phyloP scores from a whole-genome alignment of 2,888 invertebrate species.

The Aphidoletes aphidimyza region DNA sequence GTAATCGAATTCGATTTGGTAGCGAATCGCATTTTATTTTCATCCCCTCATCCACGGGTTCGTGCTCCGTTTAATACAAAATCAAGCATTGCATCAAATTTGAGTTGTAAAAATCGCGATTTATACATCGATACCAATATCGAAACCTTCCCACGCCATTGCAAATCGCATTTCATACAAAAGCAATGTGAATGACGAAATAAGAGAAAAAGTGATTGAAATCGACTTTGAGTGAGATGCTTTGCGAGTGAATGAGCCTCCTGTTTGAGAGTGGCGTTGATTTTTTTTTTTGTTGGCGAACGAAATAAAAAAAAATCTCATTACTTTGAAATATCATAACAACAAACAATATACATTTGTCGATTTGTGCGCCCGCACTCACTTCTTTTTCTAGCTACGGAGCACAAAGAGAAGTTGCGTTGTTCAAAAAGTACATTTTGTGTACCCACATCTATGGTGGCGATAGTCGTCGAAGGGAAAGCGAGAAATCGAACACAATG shows the following conservation, averaged over 20 bases:
- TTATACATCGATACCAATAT: neutral
- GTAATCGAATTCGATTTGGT: too few species aligned
- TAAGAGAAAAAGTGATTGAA: conserved; percentile 16
- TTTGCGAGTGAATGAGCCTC: neutral
- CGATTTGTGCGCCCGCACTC: conserved; percentile 5
- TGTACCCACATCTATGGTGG: conserved; percentile 40
- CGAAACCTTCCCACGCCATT: conserved; percentile 42
- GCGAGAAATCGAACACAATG: conserved; percentile 46
- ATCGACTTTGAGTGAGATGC: conserved; percentile 25
- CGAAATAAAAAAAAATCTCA: neutral
- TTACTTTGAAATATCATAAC: conserved; percentile 46
- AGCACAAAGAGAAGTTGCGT: neutral
- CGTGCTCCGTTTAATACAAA: too few species aligned
- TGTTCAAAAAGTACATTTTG: neutral
- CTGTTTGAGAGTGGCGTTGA: conserved; percentile 35
- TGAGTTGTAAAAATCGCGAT: conserved; percentile 7
- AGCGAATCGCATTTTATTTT: too few species aligned
- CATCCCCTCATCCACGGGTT: too few species aligned
- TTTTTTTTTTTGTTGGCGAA: neutral
- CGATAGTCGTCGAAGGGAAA: conserved; percentile 16
- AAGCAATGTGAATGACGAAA: neutral
- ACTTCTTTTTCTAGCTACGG: neutral
- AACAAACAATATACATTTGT: conserved; percentile 40
- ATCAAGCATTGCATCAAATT: too few species aligned
- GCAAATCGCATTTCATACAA: conserved; percentile 35